Base-by-base conservation (phyloP, 2,888 invertebrate species). In the Liopterus haemorrhoidalis region DNA sequence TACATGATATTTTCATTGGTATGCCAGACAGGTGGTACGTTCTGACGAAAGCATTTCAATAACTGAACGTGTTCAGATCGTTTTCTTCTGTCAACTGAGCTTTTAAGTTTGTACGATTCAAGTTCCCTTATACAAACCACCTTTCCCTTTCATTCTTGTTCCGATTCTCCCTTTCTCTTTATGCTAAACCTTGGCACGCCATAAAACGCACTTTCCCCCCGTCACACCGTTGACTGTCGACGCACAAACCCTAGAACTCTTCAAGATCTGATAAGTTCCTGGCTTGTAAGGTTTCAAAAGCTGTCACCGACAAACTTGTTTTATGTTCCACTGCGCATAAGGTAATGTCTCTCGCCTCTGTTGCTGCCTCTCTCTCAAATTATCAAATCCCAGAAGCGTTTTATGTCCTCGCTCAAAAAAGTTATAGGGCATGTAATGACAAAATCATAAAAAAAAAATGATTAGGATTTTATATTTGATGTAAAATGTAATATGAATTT, bases 31-130 rank as follows among this genome's bases (percentile, higher is more conserved):
- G n/a, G n/a, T n/a, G n/a, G n/a, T n/a, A n/a, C n/a, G n/a, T n/a
- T n/a, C n/a, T n/a, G n/a, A n/a, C 20, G 44, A 44, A 44, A 44
- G 38, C 44, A 44, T 44, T 44, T 44, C 44, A 44, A 44, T 44
- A 44, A 44, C 44, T 44, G 38, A 44, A 37, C 37, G 31, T 38
- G 38, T 38, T 15, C 22, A 38, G 44, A 44, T 38, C 44, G 44
- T 44, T 44, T 43, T 38, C 38, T 38, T 19, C 37, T 32, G 44
- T 37, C 32, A 38, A 44, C 22, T 36, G 21, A 24, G 22, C 38
- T 44, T 38, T 25, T 19, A 33, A 21, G 21, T 41, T 41, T 24
- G 31, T 36, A 15, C 36, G 27, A 43, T 27, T 43, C 30, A 36
- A 36, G 22, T 36, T 36, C 24, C 36, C 24, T 36, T 36, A 15